phyloP scores from a whole-genome alignment of 2,888 invertebrate species.

The Hirtodrosophila histrioides region DNA sequence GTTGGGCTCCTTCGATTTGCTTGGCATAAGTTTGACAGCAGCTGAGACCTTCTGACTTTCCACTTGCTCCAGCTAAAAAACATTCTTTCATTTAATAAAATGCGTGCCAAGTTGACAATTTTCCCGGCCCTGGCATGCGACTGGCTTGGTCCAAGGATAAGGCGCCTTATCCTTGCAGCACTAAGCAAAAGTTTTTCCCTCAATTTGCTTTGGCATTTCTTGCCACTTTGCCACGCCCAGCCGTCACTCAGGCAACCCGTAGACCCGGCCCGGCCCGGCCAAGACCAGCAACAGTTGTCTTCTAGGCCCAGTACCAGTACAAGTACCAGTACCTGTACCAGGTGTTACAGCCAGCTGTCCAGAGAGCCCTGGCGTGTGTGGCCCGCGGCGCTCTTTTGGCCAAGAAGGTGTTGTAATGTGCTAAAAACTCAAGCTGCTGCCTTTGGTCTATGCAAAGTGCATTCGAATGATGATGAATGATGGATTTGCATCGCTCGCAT shows the following conservation, averaged over 20 bases:
- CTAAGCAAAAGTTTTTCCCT: conserved; percentile 40
- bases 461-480: conserved; percentile 44
- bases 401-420: conserved; percentile 70
- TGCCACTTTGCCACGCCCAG: conserved; percentile 36
- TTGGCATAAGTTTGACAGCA: conserved; percentile 77
- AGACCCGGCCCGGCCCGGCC: conserved; percentile 5
- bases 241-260: conserved; percentile 46
- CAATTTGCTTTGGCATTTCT: conserved; percentile 34
- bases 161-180: conserved; percentile 18
- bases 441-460: conserved; percentile 8
- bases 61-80: conserved; percentile 42
- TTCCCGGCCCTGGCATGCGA: conserved; percentile 27
- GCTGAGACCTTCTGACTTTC: conserved; percentile 35
- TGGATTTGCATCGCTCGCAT: conserved; percentile 36
- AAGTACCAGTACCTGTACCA: conserved; percentile 28
- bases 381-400: conserved; percentile 52
- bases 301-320: conserved; percentile 8
- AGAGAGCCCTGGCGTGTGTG: conserved; percentile 31
- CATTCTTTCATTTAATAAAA: conserved; percentile 79
- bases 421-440: conserved; percentile 36
- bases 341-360: conserved; percentile 50
- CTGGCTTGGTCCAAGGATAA: conserved; percentile 30
- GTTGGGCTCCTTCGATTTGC: conserved; percentile 64
- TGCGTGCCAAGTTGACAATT: conserved; percentile 81
- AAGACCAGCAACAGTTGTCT: conserved; percentile 54